A percentile compares a stretch with the other conserved stretches of the same genome.
These are phyloP conservation scores for Parelbella ahira DNA, from an alignment of 2,888 invertebrate genomes.

Conservation along the genomic window DNA sequence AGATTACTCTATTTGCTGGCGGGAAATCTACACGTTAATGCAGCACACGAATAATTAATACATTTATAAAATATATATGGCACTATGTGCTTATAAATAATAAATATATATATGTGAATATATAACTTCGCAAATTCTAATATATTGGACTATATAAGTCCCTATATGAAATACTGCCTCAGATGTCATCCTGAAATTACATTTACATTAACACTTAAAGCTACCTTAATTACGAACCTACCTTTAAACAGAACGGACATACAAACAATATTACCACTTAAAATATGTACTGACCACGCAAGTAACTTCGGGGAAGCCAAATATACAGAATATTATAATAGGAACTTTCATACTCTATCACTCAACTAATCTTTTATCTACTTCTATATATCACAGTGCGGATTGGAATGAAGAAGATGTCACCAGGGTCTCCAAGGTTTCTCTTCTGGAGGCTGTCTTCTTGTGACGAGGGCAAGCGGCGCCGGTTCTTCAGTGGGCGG, in stretches of 20 bases:
- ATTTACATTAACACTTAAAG: conserved; percentile 31
- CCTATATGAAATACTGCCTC: conserved; percentile 71
- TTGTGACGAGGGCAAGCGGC: conserved; percentile 87
- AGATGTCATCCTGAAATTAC: conserved; percentile 73
- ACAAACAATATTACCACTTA: conserved; percentile 29
- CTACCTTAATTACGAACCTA: conserved; percentile 27
- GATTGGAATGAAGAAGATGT: conserved; percentile 43
- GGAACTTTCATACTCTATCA: conserved; percentile 37
- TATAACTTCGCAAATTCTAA: conserved; percentile 35
- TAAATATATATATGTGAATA: conserved; percentile 40
- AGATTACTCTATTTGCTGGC: conserved; percentile 11
- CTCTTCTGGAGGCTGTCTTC: conserved; percentile 83
- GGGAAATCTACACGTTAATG: conserved; percentile 7
- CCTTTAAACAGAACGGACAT: conserved; percentile 2
- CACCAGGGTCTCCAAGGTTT: conserved; percentile 93
- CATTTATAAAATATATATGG: conserved; percentile 28
- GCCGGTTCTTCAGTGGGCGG: conserved; percentile 61
- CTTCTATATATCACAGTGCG: conserved; percentile 42
- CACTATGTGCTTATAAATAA: conserved; percentile 34
- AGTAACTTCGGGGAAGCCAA: conserved; percentile 34
- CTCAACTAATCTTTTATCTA: conserved; percentile 28
- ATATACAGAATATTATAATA: conserved; percentile 31
- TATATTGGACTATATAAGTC: conserved; percentile 41
- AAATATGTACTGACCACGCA: conserved; percentile 43
- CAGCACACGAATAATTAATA: conserved; percentile 10